phyloP scores from a whole-genome alignment of 2,888 invertebrate species.

The Drosophila eohydei region DNA sequence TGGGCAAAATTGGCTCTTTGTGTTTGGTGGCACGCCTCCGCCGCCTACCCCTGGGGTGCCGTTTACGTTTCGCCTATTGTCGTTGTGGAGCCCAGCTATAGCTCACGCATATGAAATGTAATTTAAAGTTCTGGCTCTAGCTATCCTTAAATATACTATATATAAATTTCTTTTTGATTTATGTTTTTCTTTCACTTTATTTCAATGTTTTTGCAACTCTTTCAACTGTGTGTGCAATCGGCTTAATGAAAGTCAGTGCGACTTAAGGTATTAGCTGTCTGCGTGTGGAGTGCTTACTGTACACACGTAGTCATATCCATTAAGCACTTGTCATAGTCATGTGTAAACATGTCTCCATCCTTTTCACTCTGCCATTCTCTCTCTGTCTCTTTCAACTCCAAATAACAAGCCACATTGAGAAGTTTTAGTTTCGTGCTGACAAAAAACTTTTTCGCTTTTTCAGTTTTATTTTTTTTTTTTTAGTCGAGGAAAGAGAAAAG shows the following conservation, averaged over 20 bases:
- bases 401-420: slow-evolving; percentile 23
- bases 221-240: slow-evolving; percentile 6
- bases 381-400: neutral
- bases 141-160: neutral
- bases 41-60: slow-evolving; percentile 34
- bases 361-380: neutral
- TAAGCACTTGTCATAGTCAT: slow-evolving; percentile 37
- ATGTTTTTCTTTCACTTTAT: neutral
- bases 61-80: slow-evolving; percentile 29
- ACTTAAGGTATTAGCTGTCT: slow-evolving; percentile 22
- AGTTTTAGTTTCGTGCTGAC: slow-evolving; percentile 37
- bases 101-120: slow-evolving; percentile 21
- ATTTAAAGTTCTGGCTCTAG: slow-evolving; percentile 16
- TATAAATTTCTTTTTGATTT: neutral
- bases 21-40: slow-evolving; percentile 23
- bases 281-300: slow-evolving; percentile 15
- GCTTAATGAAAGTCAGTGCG: slow-evolving; percentile 16
- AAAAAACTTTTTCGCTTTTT: slow-evolving; percentile 31
- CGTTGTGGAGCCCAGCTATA: neutral
- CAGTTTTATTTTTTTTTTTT: neutral
- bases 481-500: neutral
- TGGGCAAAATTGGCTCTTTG: slow-evolving; percentile 41
- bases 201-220: slow-evolving; percentile 11
- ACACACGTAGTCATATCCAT: slow-evolving; percentile 19
- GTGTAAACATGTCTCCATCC: slow-evolving; percentile 6